Conservation (phyloP, 2,888 invertebrate species). For the Criorhina ranunculi region DNA sequence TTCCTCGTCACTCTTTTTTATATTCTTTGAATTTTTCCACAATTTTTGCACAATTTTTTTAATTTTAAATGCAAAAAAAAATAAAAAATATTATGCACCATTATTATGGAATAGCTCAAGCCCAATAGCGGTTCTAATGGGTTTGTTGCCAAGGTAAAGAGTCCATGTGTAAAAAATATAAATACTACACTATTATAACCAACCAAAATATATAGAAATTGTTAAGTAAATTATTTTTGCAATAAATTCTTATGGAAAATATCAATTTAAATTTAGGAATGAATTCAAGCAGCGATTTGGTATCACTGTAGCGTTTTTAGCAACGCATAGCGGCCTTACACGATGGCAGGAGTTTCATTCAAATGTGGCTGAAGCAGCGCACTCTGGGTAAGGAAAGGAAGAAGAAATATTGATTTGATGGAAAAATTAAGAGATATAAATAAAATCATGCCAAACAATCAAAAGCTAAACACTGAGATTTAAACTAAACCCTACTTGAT, state of each 20-base stretch:
- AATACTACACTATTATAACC: conserved; percentile 23
- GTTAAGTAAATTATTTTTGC: neutral
- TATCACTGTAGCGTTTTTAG: conserved; percentile 93
- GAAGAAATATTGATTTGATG: no score
- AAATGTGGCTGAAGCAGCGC: conserved; percentile 85
- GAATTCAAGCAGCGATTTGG: conserved; percentile 94
- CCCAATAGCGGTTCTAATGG: conserved; percentile 97
- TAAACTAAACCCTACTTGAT: no score
- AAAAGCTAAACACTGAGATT: no score
- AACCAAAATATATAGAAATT: neutral
- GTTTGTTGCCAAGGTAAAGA: conserved; percentile 95
- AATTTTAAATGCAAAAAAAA: conserved; percentile 55
- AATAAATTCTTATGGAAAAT: conserved; percentile 16
- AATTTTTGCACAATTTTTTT: conserved; percentile 71
- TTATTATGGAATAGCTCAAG: conserved; percentile 87
- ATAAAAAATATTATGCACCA: conserved; percentile 80
- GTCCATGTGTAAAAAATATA: conserved; percentile 47
- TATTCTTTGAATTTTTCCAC: conserved; percentile 77
- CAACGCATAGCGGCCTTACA: conserved; percentile 95
- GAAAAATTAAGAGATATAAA: no score
- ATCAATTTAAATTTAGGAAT: conserved; percentile 86
- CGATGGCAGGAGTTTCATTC: conserved; percentile 92
- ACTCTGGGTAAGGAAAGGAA: conserved; percentile 84
- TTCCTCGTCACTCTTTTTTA: conserved; percentile 74
- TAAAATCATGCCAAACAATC: no score